Conservation (phyloP, 2,113 vertebrate genomes). For the Pyrgilauda ruficollis region DNA sequence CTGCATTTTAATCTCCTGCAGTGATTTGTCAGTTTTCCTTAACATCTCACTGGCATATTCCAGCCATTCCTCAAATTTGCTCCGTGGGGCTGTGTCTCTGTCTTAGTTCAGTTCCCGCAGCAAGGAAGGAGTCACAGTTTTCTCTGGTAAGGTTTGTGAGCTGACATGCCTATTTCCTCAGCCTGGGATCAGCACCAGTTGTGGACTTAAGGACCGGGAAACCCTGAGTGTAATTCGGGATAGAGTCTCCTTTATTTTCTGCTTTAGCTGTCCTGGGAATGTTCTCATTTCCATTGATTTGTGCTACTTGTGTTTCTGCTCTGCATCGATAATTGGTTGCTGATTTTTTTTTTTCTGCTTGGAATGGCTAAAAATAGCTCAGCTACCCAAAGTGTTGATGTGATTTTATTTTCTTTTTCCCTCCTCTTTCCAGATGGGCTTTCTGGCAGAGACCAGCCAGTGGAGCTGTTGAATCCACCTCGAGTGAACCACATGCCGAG, state of each 20-base stretch:
- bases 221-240: fast-evolving
- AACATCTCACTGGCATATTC: not conserved
- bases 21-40: conserved; percentile 34
- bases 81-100: not conserved
- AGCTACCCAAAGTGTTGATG: conserved; percentile 9
- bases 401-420: not conserved
- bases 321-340: not conserved
- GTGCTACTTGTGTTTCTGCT: not conserved
- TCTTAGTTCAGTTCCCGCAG: not conserved
- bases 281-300: not conserved
- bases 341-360: not conserved
- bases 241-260: not conserved
- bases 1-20: conserved; percentile 62
- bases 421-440: conserved; percentile 74
- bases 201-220: not conserved
- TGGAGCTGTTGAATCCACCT: conserved; percentile 79
- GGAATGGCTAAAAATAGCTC: conserved; percentile 25
- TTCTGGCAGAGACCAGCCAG: conserved; percentile 82
- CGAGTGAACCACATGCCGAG: conserved; percentile 80
- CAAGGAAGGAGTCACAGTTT: not conserved
- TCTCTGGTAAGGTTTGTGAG: not conserved
- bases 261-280: not conserved
- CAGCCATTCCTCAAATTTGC: not conserved
- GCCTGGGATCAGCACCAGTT: not conserved
- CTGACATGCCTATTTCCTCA: not conserved